Conservation (phyloP, 2,113 vertebrate genomes). For the Tyto alba region DNA sequence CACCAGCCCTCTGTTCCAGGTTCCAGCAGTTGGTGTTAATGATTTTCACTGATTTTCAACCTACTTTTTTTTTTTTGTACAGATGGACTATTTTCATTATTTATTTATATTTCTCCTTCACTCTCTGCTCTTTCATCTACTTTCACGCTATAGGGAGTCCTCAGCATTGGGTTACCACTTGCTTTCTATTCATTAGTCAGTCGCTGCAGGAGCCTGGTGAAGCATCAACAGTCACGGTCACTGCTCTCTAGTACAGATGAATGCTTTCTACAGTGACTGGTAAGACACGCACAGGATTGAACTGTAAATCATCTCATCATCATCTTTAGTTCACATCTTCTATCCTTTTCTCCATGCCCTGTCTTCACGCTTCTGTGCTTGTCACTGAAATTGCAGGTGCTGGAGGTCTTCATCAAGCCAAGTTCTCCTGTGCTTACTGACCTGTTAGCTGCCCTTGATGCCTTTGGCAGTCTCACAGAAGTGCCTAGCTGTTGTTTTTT, state of each 20-base stretch:
- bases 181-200: neutral
- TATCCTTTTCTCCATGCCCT: neutral
- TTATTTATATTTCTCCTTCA: neutral
- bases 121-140: neutral
- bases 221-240: neutral
- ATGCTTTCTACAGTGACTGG: neutral
- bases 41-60: neutral
- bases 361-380: neutral
- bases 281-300: neutral
- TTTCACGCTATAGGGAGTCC: accelerated
- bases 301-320: neutral
- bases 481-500: neutral
- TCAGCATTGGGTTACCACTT: neutral
- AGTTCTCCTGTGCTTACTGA: neutral
- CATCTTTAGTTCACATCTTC: neutral
- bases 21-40: neutral
- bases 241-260: neutral
- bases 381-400: neutral
- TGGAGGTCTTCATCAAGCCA: neutral
- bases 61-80: neutral
- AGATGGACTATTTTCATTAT: neutral
- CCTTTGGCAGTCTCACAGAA: neutral
- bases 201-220: neutral
- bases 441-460: neutral
- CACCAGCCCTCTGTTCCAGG: neutral